These are phyloP conservation scores for Alloplasta piceator DNA, from an alignment of 2,888 invertebrate genomes.

Conservation along the genomic window DNA sequence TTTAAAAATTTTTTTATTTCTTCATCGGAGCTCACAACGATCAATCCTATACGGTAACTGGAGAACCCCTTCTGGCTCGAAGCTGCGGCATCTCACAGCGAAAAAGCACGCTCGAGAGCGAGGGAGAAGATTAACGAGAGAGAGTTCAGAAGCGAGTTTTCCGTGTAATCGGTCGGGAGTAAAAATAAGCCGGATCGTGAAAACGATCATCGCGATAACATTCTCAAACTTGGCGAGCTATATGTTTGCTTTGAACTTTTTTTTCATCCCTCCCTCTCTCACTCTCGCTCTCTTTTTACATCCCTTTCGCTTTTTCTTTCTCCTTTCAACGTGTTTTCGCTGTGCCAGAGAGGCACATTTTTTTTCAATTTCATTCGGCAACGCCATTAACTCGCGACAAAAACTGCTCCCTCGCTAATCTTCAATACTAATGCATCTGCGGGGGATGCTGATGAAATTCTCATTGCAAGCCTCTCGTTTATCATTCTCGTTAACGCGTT, in stretches of 20 bases:
- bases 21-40: conserved; percentile 65
- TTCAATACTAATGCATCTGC: conserved; percentile 38
- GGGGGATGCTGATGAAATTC: conserved; percentile 39
- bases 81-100: conserved; percentile 32
- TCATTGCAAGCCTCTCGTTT: conserved; percentile 50
- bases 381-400: conserved; percentile 36
- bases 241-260: conserved; percentile 40
- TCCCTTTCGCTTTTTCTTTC: conserved; percentile 47
- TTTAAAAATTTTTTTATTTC: conserved; percentile 32
- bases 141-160: conserved; percentile 63
- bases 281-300: neutral
- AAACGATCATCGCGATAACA: conserved; percentile 67
- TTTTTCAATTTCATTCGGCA: conserved; percentile 45
- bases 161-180: conserved; percentile 57
- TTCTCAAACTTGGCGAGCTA: conserved; percentile 42
- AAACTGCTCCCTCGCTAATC: conserved; percentile 47
- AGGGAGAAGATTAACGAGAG: conserved; percentile 61
- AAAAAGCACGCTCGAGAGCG: conserved; percentile 25
- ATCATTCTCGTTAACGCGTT: conserved; percentile 22
- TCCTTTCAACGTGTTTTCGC: conserved; percentile 39
- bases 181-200: conserved; percentile 64
- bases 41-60: conserved; percentile 59
- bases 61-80: conserved; percentile 28
- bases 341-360: conserved; percentile 31
- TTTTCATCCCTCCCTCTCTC: conserved; percentile 10